Conservation (phyloP, 2,797 vertebrate genomes). For the Silurus lanzhouensis region DNA sequence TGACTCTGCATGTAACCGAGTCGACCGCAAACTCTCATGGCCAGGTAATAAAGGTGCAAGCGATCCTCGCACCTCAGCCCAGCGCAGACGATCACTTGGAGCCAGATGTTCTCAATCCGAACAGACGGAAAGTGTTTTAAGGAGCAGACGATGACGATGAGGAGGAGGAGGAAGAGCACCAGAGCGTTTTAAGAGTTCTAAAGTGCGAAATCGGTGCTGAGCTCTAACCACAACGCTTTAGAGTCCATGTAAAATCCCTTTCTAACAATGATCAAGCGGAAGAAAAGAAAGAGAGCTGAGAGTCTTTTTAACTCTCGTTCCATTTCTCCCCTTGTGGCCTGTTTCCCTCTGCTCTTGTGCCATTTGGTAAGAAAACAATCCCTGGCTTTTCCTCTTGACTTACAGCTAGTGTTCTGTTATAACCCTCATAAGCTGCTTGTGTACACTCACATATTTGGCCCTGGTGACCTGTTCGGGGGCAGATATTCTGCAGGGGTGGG, state of each 20-base stretch:
- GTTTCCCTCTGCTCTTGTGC: not conserved
- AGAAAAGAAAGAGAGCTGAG: slow-evolving; percentile 7
- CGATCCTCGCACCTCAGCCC: not conserved
- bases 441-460: slow-evolving; percentile 40
- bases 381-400: slow-evolving; percentile 8
- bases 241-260: slow-evolving; percentile 68
- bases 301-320: slow-evolving; percentile 20
- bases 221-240: slow-evolving; percentile 59
- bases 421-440: slow-evolving; percentile 36
- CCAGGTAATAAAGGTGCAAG: slow-evolving; percentile 39
- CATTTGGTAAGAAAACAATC: not conserved
- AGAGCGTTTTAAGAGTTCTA: slow-evolving; percentile 60
- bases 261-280: slow-evolving; percentile 67
- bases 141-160: slow-evolving; percentile 7
- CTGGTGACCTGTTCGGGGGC: slow-evolving; percentile 21
- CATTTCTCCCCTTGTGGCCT: not conserved
- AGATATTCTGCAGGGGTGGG: slow-evolving; percentile 16
- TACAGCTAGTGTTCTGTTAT: slow-evolving; percentile 23
- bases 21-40: slow-evolving; percentile 14
- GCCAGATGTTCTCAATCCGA: slow-evolving; percentile 62
- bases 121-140: slow-evolving; percentile 55
- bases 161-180: not conserved
- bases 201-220: slow-evolving; percentile 52
- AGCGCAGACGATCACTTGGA: slow-evolving; percentile 35
- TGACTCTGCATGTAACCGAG: not conserved